Conservation (phyloP, 2,113 vertebrate genomes). For the Petromus typicus region DNA sequence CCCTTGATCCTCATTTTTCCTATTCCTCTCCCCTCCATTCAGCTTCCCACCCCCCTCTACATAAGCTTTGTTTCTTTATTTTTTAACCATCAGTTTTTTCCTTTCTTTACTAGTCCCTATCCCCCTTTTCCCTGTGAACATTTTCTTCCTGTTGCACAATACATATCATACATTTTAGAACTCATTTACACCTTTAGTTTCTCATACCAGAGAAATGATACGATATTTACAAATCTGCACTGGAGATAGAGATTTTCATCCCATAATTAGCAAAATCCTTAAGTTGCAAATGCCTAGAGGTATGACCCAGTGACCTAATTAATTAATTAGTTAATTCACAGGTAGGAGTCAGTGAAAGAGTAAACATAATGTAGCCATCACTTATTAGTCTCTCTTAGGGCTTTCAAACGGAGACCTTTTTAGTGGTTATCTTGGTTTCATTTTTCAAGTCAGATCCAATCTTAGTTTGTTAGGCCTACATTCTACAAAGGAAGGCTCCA, state of each 20-base stretch:
- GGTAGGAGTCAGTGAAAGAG: neutral
- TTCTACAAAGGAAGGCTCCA: neutral
- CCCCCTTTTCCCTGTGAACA: too few species aligned
- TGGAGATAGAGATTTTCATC: constrained; percentile 53
- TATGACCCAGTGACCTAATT: neutral
- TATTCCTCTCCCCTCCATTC: too few species aligned
- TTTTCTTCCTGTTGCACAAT: too few species aligned
- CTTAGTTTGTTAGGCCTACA: neutral
- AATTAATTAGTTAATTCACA: constrained; percentile 5
- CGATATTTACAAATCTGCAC: too few species aligned
- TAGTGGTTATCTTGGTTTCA: neutral
- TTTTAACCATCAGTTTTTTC: too few species aligned
- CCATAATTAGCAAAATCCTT: constrained; percentile 42
- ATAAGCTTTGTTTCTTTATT: too few species aligned
- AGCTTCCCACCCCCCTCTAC: too few species aligned
- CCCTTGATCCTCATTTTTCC: too few species aligned
- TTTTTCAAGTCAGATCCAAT: neutral
- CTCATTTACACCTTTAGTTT: too few species aligned
- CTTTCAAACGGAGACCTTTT: neutral
- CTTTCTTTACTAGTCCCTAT: too few species aligned
- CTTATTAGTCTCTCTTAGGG: neutral
- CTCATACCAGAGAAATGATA: too few species aligned
- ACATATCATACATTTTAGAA: too few species aligned
- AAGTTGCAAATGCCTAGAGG: constrained; percentile 59
- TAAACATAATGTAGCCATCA: neutral